Evolutionary conservation across 2,113 vertebrate genomes (phyloP).

Genomic region (Onychostoma macrolepis): DNA sequence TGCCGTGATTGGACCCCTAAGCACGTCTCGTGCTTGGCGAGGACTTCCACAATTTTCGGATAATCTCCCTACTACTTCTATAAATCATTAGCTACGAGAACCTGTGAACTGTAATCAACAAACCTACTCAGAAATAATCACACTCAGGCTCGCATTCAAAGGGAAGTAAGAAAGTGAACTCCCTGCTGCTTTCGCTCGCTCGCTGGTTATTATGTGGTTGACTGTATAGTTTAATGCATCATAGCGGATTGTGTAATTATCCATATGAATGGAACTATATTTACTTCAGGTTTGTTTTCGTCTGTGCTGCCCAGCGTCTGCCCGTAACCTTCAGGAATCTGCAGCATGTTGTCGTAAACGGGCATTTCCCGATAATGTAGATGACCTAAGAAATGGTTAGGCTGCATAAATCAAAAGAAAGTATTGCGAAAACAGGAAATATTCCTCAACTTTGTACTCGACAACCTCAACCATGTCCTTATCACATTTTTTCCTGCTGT

Average conservation of each 20-base stretch:
- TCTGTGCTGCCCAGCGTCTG: slow-evolving; percentile 10
- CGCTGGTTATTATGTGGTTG: slow-evolving; percentile 40
- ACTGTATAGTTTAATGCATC: slow-evolving; percentile 57
- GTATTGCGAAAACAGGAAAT: slow-evolving; percentile 41
- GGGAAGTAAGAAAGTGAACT: slow-evolving; percentile 59
- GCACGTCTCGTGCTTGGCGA: slow-evolving; percentile 35
- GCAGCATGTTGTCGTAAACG: not conserved
- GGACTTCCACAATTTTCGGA: slow-evolving; percentile 56
- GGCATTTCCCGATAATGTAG: slow-evolving; percentile 15
- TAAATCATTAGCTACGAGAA: slow-evolving; percentile 77
- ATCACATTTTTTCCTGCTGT: slow-evolving; percentile 23
- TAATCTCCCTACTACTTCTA: slow-evolving; percentile 70
- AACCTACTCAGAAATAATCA: slow-evolving; percentile 77
- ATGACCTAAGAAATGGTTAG: not conserved
- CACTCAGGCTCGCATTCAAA: slow-evolving; percentile 70
- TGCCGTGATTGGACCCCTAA: slow-evolving; percentile 63
- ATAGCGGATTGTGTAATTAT: slow-evolving; percentile 35
- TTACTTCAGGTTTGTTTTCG: slow-evolving; percentile 38
- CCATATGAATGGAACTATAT: slow-evolving; percentile 17
- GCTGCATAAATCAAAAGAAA: slow-evolving; percentile 26
- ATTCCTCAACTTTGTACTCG: slow-evolving; percentile 29
- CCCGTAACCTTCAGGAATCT: slow-evolving; percentile 35
- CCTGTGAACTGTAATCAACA: slow-evolving; percentile 77
- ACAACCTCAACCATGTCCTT: slow-evolving; percentile 20
- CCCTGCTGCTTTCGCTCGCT: slow-evolving; percentile 42